A percentile compares a stretch with the other conserved stretches of the same genome.
Evolutionary conservation across 2,113 vertebrate genomes (phyloP).

Genomic region (Gopherus evgoodei): DNA sequence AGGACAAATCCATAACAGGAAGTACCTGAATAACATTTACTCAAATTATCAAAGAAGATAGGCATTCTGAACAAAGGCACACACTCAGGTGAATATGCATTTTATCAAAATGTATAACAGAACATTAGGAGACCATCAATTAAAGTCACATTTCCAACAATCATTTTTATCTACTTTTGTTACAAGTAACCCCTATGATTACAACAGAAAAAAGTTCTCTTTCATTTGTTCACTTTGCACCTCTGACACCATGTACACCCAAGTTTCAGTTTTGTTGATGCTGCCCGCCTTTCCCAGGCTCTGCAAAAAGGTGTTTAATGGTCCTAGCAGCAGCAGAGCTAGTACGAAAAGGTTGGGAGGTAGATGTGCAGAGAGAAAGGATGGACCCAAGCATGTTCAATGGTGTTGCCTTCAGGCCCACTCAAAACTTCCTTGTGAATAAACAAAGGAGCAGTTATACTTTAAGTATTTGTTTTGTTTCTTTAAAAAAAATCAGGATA

Average conservation of each 20-base stretch:
- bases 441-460: neutral
- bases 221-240: conserved; percentile 22
- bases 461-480: neutral
- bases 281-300: neutral
- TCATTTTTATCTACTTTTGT: neutral
- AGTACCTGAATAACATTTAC: neutral
- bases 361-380: neutral
- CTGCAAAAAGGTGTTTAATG: conserved; percentile 2
- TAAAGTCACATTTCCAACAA: conserved; percentile 17
- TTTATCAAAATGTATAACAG: conserved; percentile 52
- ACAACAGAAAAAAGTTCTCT: conserved; percentile 13
- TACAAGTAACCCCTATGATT: neutral
- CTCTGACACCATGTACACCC: conserved; percentile 1
- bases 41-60: neutral
- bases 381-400: neutral
- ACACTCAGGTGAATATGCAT: conserved; percentile 9
- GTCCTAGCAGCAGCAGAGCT: neutral
- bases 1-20: neutral
- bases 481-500: neutral
- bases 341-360: neutral
- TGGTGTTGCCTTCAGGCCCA: neutral
- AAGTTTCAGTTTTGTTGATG: neutral
- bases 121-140: neutral
- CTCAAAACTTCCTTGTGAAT: neutral
- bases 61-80: neutral